Conservation (phyloP, 2,113 vertebrate genomes). For the Eleginops maclovinus region DNA sequence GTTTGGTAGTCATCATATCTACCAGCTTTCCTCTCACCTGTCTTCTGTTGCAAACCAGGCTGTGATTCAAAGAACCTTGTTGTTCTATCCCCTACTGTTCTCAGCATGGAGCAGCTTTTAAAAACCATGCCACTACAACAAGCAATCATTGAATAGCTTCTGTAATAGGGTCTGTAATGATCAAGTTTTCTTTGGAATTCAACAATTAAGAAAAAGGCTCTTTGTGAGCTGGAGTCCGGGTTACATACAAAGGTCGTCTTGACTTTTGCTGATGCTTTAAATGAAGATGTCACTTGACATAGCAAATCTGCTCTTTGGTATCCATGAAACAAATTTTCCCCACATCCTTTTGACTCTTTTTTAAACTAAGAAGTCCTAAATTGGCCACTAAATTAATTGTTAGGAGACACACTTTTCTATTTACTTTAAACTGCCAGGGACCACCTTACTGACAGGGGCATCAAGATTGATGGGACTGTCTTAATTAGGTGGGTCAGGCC, state of each 20-base stretch:
- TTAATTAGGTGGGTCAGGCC: constrained; percentile 71
- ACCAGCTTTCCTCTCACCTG: neutral
- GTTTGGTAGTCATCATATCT: neutral
- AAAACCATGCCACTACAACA: constrained; percentile 46
- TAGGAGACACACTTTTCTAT: constrained; percentile 66
- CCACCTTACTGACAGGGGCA: constrained; percentile 48
- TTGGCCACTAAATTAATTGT: constrained; percentile 12
- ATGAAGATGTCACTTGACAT: too few species aligned
- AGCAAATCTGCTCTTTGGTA: too few species aligned
- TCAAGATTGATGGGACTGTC: constrained; percentile 64
- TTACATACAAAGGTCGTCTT: too few species aligned
- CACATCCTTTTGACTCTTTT: too few species aligned
- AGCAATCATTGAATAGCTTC: neutral
- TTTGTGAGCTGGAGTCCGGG: neutral
- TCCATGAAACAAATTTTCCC: too few species aligned
- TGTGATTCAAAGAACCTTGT: constrained; percentile 46
- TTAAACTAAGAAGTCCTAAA: neutral
- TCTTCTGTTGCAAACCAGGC: constrained; percentile 16
- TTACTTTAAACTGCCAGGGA: constrained; percentile 48
- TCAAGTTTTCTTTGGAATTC: constrained; percentile 24
- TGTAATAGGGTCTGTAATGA: neutral
- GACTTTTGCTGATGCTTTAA: too few species aligned
- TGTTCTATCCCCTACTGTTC: constrained; percentile 72
- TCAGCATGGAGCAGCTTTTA: constrained; percentile 59
- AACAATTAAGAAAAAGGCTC: too few species aligned